These are phyloP conservation scores for Malacoraja senta DNA, from an alignment of 2,797 vertebrate species.

Conservation along the genomic window DNA sequence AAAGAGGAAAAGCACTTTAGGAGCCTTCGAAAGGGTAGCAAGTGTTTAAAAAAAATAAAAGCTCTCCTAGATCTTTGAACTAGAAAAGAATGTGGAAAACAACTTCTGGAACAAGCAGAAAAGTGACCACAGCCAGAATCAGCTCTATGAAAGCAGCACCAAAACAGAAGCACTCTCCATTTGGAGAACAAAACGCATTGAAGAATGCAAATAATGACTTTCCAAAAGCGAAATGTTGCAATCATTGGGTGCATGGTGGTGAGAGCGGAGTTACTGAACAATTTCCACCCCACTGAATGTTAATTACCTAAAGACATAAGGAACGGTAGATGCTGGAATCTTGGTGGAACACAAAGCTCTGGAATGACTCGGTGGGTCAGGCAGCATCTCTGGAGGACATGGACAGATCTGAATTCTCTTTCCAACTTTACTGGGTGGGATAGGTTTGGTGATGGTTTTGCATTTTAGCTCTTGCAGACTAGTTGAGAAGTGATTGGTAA, in stretches of 20 bases:
- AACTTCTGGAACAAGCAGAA: not conserved
- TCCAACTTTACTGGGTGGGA: not conserved
- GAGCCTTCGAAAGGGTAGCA: not conserved
- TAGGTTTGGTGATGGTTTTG: not conserved
- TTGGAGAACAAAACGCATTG: not conserved
- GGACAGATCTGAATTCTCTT: not conserved
- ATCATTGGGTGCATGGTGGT: not conserved
- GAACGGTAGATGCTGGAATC: too few species aligned
- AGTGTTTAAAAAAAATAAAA: not conserved
- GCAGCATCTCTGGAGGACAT: too few species aligned
- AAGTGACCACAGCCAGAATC: not conserved
- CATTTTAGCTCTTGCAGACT: not conserved
- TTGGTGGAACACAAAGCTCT: too few species aligned
- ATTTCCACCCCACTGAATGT: not conserved
- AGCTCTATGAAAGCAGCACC: not conserved
- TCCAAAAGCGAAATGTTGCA: not conserved
- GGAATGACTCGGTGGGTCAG: too few species aligned
- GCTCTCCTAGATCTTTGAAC: not conserved
- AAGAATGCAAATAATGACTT: not conserved
- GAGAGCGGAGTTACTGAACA: not conserved
- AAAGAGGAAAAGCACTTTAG: not conserved
- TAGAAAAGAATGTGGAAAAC: not conserved
- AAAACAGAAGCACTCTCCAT: not conserved
- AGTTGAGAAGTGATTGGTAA: not conserved
- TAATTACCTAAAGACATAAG: not conserved